Evolutionary conservation across 2,113 vertebrate species (phyloP), one percentile per base, ranked within the genome.

Genomic region (Podarcis muralis): DNA sequence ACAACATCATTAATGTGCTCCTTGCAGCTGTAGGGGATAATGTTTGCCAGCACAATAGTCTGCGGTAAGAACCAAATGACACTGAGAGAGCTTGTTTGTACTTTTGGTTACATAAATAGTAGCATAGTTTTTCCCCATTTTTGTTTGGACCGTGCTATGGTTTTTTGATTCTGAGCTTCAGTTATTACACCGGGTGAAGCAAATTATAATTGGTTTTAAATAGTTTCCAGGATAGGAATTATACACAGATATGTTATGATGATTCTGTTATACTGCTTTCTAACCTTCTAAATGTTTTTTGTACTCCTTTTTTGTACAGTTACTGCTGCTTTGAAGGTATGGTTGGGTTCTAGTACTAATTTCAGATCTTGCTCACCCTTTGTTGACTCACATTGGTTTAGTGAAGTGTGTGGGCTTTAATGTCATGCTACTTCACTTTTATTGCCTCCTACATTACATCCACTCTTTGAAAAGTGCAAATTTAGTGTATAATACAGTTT

Each of bases 1-100:
- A 43, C 48, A 90, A 35, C 66, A 71, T 72, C 62, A 78, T 87
- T 83, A 62, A 78, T 87, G 43, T 72, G 48, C 78, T 87, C 32
- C 27, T 71, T 79, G 75, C 15, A 83, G 89, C 65, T 83, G 62
- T 48, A 78, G 65, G 81, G 48, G 78, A 87, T 87, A 71, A 77
- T 86, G 79, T 76, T 86, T 79, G 72, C 35, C 80, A 87, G 62
- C 53, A 59, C 48, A 78, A 78, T 76, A 68, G 48, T 59, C 79
- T 80, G 83, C 5, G 57, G n/a, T 83, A 86, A 86, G 62, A 86
- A 83, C 25, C 18, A 77, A 66, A 35, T 40, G 11, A 57, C n/a
- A 53, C 15, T 81, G 30, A 13, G 76, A 48, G 74, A 65, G 62
- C 74, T 18, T 80, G 15, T 65, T 15, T 83, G 9, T 71, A 3